Evolutionary conservation across 2,797 vertebrate genomes (phyloP).

Genomic region (Malurus leucopterus): DNA sequence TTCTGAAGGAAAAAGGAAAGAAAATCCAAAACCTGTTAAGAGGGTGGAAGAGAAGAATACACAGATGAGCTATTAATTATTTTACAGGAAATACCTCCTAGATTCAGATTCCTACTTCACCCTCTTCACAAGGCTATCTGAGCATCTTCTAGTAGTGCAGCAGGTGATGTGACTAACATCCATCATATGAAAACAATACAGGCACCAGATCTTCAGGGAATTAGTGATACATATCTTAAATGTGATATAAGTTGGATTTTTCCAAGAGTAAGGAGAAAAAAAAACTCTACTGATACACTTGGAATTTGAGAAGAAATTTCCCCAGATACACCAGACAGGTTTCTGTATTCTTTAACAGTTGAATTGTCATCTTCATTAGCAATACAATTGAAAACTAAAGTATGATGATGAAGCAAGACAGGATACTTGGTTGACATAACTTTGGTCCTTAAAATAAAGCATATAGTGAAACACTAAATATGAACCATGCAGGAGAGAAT

Average conservation of each 20-base stretch:
- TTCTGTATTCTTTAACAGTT: not conserved
- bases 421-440: not conserved
- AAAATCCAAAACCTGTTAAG: not conserved
- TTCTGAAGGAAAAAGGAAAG: not conserved
- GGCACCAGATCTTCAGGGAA: not conserved
- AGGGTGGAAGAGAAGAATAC: not conserved
- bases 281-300: not conserved
- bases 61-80: not conserved
- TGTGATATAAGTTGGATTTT: not conserved
- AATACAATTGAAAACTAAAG: not conserved
- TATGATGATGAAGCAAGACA: not conserved
- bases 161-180: constrained; percentile 24
- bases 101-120: not conserved
- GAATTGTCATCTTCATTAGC: not conserved
- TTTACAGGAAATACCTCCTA: not conserved
- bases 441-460: not conserved
- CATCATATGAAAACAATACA: not conserved
- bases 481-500: not conserved
- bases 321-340: not conserved
- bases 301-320: not conserved
- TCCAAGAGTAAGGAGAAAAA: not conserved
- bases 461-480: not conserved
- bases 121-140: not conserved
- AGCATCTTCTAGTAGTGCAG: not conserved
- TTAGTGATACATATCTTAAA: not conserved